A percentile compares a stretch with the other conserved stretches of the same genome.
These are phyloP conservation scores for Stratiomys singularior DNA, from an alignment of 2,888 invertebrate genomes.

Conservation along the genomic window DNA sequence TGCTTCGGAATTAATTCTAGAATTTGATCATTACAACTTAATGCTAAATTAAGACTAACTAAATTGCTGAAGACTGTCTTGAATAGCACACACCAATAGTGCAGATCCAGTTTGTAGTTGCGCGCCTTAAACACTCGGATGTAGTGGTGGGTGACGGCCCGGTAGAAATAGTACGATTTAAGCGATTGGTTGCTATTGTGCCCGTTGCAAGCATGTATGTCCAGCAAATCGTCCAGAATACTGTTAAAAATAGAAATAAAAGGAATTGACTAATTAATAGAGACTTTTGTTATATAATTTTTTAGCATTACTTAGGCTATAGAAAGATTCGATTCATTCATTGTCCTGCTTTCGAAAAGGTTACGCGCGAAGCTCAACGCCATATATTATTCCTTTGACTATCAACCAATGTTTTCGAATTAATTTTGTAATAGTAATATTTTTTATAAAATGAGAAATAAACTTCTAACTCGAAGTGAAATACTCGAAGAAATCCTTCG, in stretches of 20 bases:
- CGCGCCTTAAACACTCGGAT: slow-evolving; percentile 48
- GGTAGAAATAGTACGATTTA: slow-evolving; percentile 51
- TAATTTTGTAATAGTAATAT: no score
- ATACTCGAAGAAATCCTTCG: no score
- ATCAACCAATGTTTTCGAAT: no score
- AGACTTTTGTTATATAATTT: no score
- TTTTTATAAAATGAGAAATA: no score
- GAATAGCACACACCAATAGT: slow-evolving; percentile 51
- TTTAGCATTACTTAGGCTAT: no score
- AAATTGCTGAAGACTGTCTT: slow-evolving; percentile 49
- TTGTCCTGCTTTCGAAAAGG: no score
- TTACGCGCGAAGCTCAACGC: no score
- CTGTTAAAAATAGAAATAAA: slow-evolving; percentile 35
- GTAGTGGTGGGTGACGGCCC: slow-evolving; percentile 45
- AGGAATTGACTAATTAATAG: no score
- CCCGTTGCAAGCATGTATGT: slow-evolving; percentile 45
- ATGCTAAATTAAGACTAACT: slow-evolving; percentile 50
- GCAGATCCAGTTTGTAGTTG: slow-evolving; percentile 49
- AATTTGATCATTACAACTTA: slow-evolving; percentile 53
- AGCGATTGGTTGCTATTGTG: slow-evolving; percentile 41
- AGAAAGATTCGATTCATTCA: no score
- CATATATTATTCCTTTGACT: no score
- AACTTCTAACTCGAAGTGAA: no score
- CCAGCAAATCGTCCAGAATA: slow-evolving; percentile 50
- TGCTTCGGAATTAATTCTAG: slow-evolving; percentile 51